These are phyloP conservation scores for Nasonia vitripennis DNA, from an alignment of 1,140 invertebrate species.

Conservation along the genomic window DNA sequence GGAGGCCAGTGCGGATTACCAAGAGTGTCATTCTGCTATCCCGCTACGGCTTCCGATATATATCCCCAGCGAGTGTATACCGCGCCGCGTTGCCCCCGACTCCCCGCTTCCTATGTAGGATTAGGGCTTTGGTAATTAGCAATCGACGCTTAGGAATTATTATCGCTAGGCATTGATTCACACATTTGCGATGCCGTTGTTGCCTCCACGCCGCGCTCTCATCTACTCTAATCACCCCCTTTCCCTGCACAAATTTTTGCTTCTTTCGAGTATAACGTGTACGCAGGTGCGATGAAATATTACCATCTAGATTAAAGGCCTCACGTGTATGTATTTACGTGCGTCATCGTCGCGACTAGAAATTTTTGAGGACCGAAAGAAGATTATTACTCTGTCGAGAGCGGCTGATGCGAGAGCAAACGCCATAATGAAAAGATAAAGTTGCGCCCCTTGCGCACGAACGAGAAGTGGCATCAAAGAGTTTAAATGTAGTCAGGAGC, in stretches of 20 bases:
- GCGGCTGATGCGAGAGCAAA: conserved; percentile 19
- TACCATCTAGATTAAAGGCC: not conserved
- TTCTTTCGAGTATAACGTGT: not conserved
- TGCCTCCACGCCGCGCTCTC: not conserved
- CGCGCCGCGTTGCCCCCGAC: not conserved
- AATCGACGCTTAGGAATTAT: conserved; percentile 62
- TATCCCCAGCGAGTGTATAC: not conserved
- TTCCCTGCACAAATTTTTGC: not conserved
- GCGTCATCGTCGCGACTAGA: not conserved
- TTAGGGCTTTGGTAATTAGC: conserved; percentile 61
- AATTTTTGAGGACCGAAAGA: not conserved
- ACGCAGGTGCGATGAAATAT: not conserved
- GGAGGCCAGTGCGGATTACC: conserved; percentile 65
- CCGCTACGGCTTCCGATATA: conserved; percentile 43
- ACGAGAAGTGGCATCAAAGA: conserved; percentile 59
- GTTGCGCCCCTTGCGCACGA: conserved; percentile 43
- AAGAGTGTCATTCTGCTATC: conserved; percentile 68
- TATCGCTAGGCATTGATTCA: conserved; percentile 47
- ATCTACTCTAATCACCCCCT: not conserved
- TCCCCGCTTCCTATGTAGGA: conserved; percentile 40
- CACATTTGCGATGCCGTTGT: conserved; percentile 17
- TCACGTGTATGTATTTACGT: not conserved
- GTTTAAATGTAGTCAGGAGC: conserved; percentile 9
- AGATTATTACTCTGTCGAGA: conserved; percentile 24
- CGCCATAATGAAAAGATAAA: conserved; percentile 54